Evolutionary conservation across 2,888 invertebrate species (phyloP).

Genomic region (Ectemnius continuus): DNA sequence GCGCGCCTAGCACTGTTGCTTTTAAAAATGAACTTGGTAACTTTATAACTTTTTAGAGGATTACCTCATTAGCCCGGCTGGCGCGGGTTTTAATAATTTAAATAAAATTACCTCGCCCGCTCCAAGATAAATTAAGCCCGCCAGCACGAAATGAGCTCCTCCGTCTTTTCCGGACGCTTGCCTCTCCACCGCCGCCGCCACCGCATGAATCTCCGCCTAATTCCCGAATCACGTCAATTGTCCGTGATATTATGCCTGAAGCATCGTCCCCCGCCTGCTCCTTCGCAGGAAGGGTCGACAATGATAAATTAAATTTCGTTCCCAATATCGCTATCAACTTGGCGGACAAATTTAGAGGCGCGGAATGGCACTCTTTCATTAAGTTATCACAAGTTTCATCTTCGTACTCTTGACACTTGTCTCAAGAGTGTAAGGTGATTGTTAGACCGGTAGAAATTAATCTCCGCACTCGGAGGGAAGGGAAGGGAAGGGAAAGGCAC

Average conservation of each 20-base stretch:
- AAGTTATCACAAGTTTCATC: conserved; percentile 9
- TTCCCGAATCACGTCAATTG: conserved; percentile 48
- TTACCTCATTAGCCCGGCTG: conserved; percentile 66
- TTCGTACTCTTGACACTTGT: not conserved
- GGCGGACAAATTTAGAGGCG: not conserved
- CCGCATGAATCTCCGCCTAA: conserved; percentile 46
- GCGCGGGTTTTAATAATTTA: conserved; percentile 73
- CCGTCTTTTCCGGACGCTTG: conserved; percentile 50
- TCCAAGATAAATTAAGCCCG: conserved; percentile 67
- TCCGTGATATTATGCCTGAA: conserved; percentile 47
- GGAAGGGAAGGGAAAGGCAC: too few relatives aligned
- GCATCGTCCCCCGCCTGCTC: conserved; percentile 1
- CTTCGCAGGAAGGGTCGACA: not conserved
- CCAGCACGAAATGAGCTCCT: conserved; percentile 48
- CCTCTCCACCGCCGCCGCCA: conserved; percentile 22
- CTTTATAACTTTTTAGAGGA: conserved; percentile 74
- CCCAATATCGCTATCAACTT: not conserved
- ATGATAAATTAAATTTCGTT: too few relatives aligned
- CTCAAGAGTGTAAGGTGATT: too few relatives aligned
- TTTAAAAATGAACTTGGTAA: conserved; percentile 74
- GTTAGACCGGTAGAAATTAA: not conserved
- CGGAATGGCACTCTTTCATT: conserved; percentile 2
- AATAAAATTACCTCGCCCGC: conserved; percentile 70
- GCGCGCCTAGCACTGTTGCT: conserved; percentile 50
- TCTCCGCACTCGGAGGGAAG: not conserved